Conservation (phyloP, 2,113 vertebrate species). For the Hypomesus transpacificus region DNA sequence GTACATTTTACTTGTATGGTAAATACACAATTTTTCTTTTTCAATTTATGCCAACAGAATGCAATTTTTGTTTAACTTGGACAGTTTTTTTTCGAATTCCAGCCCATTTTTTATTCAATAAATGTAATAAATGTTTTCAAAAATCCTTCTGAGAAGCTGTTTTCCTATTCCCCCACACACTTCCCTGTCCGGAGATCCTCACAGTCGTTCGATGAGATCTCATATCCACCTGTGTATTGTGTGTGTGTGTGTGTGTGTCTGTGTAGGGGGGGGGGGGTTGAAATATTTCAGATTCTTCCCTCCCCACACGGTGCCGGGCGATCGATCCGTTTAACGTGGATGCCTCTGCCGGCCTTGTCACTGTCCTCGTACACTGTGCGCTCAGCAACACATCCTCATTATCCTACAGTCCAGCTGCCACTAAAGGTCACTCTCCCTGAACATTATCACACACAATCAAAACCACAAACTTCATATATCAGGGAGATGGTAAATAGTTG, state of each 20-base stretch:
- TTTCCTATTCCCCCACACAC: too few relatives aligned
- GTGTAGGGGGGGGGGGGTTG: slow-evolving; percentile 35
- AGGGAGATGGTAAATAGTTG: slow-evolving; percentile 95
- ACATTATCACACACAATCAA: slow-evolving; percentile 99
- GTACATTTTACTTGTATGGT: too few relatives aligned
- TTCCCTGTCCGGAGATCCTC: background rate
- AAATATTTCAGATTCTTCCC: slow-evolving; percentile 70
- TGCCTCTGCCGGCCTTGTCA: slow-evolving; percentile 76
- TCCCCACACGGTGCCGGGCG: slow-evolving; percentile 38
- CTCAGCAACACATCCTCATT: slow-evolving; percentile 99
- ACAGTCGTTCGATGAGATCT: slow-evolving; percentile 43
- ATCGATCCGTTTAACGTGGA: slow-evolving; percentile 70
- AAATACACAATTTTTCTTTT: too few relatives aligned
- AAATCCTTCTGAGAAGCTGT: too few relatives aligned
- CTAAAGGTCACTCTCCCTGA: slow-evolving; percentile 99
- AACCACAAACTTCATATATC: slow-evolving; percentile 98
- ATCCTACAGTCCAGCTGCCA: slow-evolving; percentile 99
- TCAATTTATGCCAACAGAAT: too few relatives aligned
- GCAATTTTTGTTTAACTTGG: too few relatives aligned
- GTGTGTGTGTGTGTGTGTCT: slow-evolving; percentile 12
- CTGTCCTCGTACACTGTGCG: slow-evolving; percentile 72
- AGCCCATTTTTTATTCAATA: too few relatives aligned
- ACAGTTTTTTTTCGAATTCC: too few relatives aligned
- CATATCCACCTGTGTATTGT: slow-evolving; percentile 49
- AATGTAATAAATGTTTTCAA: too few relatives aligned